These are phyloP conservation scores for Chaetorhynchus papuensis DNA, from an alignment of 2,113 vertebrate species.

Conservation along the genomic window DNA sequence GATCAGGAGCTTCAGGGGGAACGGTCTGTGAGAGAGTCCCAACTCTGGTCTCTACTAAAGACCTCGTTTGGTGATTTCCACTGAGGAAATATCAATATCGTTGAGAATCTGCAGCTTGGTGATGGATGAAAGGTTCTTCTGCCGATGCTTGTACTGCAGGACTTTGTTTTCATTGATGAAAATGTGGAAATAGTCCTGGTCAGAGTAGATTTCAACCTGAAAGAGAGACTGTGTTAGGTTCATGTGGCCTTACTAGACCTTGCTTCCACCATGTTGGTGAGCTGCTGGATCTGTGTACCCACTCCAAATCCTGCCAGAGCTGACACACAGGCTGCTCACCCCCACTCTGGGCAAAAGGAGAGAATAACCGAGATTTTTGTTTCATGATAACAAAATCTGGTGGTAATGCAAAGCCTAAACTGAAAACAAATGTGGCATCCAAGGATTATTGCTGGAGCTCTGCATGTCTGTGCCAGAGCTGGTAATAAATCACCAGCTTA, in stretches of 20 bases:
- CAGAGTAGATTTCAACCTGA: slow-evolving; percentile 80
- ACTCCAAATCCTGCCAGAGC: neutral
- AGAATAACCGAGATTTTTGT: neutral
- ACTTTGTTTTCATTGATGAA: slow-evolving; percentile 72
- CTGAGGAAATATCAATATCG: slow-evolving; percentile 72
- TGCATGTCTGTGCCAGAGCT: neutral
- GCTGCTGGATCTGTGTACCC: neutral
- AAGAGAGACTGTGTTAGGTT: neutral
- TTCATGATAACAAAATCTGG: neutral
- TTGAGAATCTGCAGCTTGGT: slow-evolving; percentile 77
- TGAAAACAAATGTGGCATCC: neutral
- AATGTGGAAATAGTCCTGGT: slow-evolving; percentile 75
- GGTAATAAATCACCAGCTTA: neutral
- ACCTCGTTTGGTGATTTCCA: slow-evolving; percentile 73
- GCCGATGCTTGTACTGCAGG: slow-evolving; percentile 73
- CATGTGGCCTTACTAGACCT: neutral
- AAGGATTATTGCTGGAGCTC: neutral
- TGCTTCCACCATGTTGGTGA: neutral
- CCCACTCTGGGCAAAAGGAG: neutral
- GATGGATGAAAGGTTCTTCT: slow-evolving; percentile 70
- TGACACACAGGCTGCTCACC: neutral
- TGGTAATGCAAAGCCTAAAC: neutral
- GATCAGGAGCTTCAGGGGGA: neutral
- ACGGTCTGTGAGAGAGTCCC: neutral
- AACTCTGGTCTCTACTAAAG: slow-evolving; percentile 22